Base-by-base conservation (phyloP, 2,888 invertebrate genomes). In the Aphidius colemani region DNA sequence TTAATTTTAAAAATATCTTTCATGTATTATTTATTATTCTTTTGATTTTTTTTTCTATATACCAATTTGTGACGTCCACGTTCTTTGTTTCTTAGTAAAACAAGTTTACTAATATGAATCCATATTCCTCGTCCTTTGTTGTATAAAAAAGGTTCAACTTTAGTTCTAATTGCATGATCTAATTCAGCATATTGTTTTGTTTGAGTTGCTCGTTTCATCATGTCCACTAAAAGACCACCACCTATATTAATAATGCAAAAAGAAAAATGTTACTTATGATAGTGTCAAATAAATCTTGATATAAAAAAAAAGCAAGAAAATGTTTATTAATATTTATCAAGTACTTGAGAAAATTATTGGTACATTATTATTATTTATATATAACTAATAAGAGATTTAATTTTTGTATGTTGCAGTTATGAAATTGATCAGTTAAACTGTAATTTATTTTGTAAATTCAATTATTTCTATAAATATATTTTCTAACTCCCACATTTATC, bases 121-220 rank as follows among this genome's bases (percentile, higher is more conserved):
- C 94, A 91, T 64, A 93, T 90, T 0, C 98, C 98, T 73, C 90
- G 89, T 4, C 98, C 98, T 77, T 90, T 93, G 80, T 97, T 96
- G 83, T 98, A 98, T 30, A 98, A 84, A 82, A 95, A 96, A 1
- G 94, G 95, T 74, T 93, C 92, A 10, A 96, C 94, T 80, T 95
- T 94, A 0, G 92, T 93, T 81, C 93, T 91, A 63, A 98, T 94
- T 0, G 94, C 93, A 80, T 95, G 93, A 82, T 97, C 97, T 67
- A 97, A 87, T 83, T 96, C 95, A 0, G 94, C 93, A 74, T 89
- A 95, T 78, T 95, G 94, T 80, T 95, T 95, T 70, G 91, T 94
- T 77, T 94, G 94, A 2, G 92, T 88, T 0, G 95, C 95, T 70
- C 94, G 85, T 81, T 95, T 95, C 93, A 95, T 95, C 86, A 96